Conservation (phyloP, 2,888 invertebrate species). For the Drosophila eohydei region DNA sequence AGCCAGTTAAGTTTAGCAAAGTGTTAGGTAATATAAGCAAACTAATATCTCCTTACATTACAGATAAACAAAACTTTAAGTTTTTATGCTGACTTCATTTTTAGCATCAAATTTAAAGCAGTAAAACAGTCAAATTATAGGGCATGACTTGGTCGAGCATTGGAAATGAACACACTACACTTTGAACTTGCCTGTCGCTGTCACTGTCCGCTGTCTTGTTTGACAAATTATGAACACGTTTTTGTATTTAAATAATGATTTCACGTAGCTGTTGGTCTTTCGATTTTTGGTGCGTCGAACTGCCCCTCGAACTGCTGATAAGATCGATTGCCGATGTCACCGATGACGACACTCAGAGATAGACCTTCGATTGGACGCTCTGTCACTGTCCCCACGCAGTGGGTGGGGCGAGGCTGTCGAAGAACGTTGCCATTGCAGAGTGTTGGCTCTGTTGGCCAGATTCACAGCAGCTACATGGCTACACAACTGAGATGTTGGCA, state of each 20-base stretch:
- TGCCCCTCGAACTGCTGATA: conserved; percentile 41
- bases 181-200: conserved; percentile 27
- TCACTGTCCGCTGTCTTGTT: conserved; percentile 29
- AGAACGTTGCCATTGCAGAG: conserved; percentile 24
- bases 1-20: too few species aligned
- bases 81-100: neutral
- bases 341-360: conserved; percentile 23
- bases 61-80: neutral
- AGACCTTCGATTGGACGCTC: conserved; percentile 34
- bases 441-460: conserved; percentile 14
- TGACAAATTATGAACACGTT: conserved; percentile 70
- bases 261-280: conserved; percentile 26
- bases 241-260: conserved; percentile 50
- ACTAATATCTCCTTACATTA: neutral
- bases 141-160: conserved; percentile 17
- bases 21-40: too few species aligned
- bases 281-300: conserved; percentile 53
- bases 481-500: conserved; percentile 23
- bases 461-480: conserved; percentile 15
- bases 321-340: conserved; percentile 45
- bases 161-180: neutral
- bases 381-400: neutral
- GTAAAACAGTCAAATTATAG: neutral
- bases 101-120: neutral
- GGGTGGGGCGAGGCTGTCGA: neutral